Conservation (phyloP, 2,888 invertebrate genomes). For the Mythimna albipuncta region DNA sequence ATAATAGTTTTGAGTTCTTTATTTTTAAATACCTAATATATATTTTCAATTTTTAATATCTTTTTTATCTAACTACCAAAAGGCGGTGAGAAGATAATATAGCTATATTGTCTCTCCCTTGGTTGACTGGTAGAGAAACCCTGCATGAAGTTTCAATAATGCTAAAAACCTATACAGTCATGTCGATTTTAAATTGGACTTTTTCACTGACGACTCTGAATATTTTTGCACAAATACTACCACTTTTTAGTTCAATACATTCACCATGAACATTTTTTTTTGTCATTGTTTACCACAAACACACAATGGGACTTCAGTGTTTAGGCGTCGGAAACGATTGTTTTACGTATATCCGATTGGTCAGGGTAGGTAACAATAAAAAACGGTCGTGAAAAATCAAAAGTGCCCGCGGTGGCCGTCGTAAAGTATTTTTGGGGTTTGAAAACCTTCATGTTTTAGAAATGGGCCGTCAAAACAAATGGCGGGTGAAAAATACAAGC, state of each 20-base stretch:
- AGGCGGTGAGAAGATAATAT: too few relatives aligned
- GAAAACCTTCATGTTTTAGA: slow-evolving; percentile 80
- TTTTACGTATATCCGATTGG: slow-evolving; percentile 59
- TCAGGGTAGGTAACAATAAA: slow-evolving; percentile 71
- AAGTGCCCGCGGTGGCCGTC: slow-evolving; percentile 65
- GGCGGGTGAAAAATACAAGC: slow-evolving; percentile 86
- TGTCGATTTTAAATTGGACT: slow-evolving; percentile 17
- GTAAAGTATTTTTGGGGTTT: slow-evolving; percentile 78
- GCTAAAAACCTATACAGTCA: slow-evolving; percentile 9
- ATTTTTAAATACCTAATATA: too few relatives aligned
- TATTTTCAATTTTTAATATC: too few relatives aligned
- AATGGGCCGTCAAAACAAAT: slow-evolving; percentile 87
- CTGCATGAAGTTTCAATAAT: background rate
- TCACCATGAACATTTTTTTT: slow-evolving; percentile 45
- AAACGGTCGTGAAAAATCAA: slow-evolving; percentile 74
- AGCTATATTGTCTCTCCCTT: too few relatives aligned
- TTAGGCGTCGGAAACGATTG: slow-evolving; percentile 51
- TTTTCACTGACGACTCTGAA: slow-evolving; percentile 27
- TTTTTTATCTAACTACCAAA: too few relatives aligned
- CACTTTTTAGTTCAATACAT: slow-evolving; percentile 50
- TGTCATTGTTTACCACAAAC: slow-evolving; percentile 52
- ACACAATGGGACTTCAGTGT: slow-evolving; percentile 50
- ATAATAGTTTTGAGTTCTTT: too few relatives aligned
- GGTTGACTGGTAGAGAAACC: too few relatives aligned
- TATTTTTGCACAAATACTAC: slow-evolving; percentile 51